A percentile compares a stretch with the other conserved stretches of the same genome.
These are phyloP conservation scores for Apamea sordens DNA, from an alignment of 2,888 invertebrate genomes.

Conservation along the genomic window DNA sequence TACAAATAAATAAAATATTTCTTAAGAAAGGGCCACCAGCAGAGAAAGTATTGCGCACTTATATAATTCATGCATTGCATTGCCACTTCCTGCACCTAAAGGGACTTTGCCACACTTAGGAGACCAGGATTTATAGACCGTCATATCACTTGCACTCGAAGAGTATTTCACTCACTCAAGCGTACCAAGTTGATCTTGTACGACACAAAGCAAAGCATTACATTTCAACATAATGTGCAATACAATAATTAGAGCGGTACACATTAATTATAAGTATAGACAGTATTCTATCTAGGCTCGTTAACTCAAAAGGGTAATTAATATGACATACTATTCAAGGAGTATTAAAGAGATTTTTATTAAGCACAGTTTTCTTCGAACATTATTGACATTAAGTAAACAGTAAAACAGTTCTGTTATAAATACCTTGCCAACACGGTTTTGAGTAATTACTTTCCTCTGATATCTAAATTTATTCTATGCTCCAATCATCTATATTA, in stretches of 20 bases:
- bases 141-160: not conserved
- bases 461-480: too few species aligned
- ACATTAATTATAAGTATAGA: not conserved
- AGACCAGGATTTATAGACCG: too few species aligned
- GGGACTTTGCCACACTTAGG: not conserved
- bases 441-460: too few species aligned
- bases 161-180: slow-evolving; percentile 1
- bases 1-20: too few species aligned
- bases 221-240: not conserved
- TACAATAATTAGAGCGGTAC: not conserved
- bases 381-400: not conserved
- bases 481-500: not conserved
- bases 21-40: not conserved
- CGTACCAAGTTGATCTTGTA: not conserved
- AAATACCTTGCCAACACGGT: too few species aligned
- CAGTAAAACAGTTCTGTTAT: too few species aligned
- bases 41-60: not conserved
- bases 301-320: not conserved
- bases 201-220: not conserved
- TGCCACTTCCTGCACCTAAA: not conserved
- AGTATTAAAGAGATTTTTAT: not conserved
- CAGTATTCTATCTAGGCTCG: too few species aligned
- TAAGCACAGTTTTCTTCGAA: not conserved
- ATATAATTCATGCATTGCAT: not conserved
- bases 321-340: not conserved